Evolutionary conservation across 1,140 invertebrate species (phyloP).

Genomic region (Homalodisca vitripennis): DNA sequence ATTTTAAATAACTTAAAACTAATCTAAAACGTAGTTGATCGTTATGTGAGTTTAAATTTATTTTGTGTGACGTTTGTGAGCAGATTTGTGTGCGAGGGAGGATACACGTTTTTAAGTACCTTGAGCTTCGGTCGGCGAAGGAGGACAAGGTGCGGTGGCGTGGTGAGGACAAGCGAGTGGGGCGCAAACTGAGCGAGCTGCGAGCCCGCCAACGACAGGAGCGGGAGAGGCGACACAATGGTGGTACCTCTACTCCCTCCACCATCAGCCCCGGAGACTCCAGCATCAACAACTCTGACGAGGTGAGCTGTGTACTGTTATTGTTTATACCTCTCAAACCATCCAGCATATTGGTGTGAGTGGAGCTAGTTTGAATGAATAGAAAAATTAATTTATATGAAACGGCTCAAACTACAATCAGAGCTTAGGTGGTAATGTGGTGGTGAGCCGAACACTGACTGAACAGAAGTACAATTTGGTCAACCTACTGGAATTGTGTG

Average conservation of each 20-base stretch:
- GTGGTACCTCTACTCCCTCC: conserved; percentile 58
- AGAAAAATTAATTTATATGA: neutral
- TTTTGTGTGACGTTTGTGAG: conserved; percentile 40
- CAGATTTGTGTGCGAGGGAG: conserved; percentile 88
- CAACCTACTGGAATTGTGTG: no score
- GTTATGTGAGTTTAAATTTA: neutral
- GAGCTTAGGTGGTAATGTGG: no score
- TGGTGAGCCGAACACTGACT: no score
- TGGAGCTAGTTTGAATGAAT: no score
- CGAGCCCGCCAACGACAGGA: conserved; percentile 39
- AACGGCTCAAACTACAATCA: no score
- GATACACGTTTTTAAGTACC: conserved; percentile 92
- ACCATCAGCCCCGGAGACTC: conserved; percentile 58
- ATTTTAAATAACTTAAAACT: neutral
- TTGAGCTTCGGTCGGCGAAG: conserved; percentile 66
- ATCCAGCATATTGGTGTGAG: no score
- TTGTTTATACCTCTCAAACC: no score
- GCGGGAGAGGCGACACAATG: conserved; percentile 8
- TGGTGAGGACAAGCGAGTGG: conserved; percentile 49
- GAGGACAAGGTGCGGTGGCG: conserved; percentile 45
- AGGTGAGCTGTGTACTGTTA: no score
- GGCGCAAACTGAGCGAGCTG: conserved; percentile 53
- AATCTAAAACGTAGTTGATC: neutral
- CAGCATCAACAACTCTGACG: conserved; percentile 51
- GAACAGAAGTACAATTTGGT: no score